phyloP scores from a whole-genome alignment of 2,113 vertebrate species.

The Phylloscopus whistleri region DNA sequence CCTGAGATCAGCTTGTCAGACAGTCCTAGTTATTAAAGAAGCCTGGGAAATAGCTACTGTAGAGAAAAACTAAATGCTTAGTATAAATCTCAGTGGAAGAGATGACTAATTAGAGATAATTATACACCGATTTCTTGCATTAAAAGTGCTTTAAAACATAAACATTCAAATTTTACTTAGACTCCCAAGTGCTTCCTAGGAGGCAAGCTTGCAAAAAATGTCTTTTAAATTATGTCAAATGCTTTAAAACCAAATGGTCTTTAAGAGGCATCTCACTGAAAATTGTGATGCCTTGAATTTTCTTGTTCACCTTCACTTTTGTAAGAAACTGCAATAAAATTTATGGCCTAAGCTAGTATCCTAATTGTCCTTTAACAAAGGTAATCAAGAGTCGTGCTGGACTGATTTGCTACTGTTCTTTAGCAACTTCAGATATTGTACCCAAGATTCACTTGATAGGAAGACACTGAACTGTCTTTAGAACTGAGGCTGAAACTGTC shows the following conservation, averaged over 20 bases:
- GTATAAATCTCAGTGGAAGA: conserved; percentile 58
- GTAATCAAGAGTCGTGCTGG: background rate
- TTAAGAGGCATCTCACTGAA: background rate
- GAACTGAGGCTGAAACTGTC: background rate
- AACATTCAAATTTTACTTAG: conserved; percentile 59
- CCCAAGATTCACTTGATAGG: background rate
- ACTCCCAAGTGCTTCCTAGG: conserved; percentile 46
- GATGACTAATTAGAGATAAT: conserved; percentile 63
- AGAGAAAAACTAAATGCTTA: conserved; percentile 20
- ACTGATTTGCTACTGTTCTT: background rate
- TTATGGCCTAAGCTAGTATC: background rate
- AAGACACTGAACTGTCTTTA: background rate
- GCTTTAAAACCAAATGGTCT: conserved; percentile 18
- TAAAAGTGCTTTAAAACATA: conserved; percentile 68
- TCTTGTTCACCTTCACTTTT: background rate
- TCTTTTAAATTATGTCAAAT: background rate
- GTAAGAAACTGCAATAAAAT: background rate
- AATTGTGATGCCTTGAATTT: background rate
- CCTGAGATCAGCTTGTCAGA: conserved; percentile 13
- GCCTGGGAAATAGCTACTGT: background rate
- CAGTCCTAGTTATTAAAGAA: background rate
- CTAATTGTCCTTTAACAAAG: background rate
- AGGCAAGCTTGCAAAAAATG: conserved; percentile 32
- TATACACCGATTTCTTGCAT: conserved; percentile 63
- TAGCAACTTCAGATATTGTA: background rate